Base-by-base conservation (phyloP, 2,113 vertebrate genomes). In the Melospiza georgiana region DNA sequence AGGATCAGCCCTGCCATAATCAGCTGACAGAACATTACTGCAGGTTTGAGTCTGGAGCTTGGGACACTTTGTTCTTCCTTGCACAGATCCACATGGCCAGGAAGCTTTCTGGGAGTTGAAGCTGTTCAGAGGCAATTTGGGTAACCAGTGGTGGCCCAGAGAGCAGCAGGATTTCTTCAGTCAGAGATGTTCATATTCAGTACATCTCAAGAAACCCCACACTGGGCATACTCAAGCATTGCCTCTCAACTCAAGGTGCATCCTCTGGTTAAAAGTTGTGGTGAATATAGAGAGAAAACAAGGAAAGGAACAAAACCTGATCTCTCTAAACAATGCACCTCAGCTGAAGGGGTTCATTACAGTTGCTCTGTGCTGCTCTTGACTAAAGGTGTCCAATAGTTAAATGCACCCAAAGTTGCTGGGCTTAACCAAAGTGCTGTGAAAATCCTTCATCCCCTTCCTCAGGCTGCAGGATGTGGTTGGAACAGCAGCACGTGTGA, bases 391-490 rank as follows among this genome's bases (percentile, higher is more conserved):
- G 41, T 23, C 63, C 11, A 24, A 13, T 8, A 37, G 4, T 33
- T 51, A 46, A 75, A 15, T 3, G 4, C 74, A 87, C 30, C 5
- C 5, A 8, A 6, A 58, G 37, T 5, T 41, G 24, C 31, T 22
- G 61, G 11, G 15, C 51, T 77, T 55, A 84, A 65, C 33, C 9
- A 0, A 0, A 43, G 14, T 12, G 33, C 61, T n/a, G 30, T 68
- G 30, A 51, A 83, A 86, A 66, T 35, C 31, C 35, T 46, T 54
- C 33, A 59, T 33, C 10, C 24, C 5, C 0, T 30, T 63, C 39
- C 24, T 66, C 11, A 17, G 39, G 48, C 33, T 46, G 8, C 31
- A 37, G 68, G 39, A 49, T 43, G 17, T 10, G 22, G 9, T 9
- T 3, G 33, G 66, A 52, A 58, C n/a, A 79, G 71, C 48, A 76